These are phyloP conservation scores for Conistra vaccinii DNA, from an alignment of 2,888 invertebrate species.

Conservation along the genomic window DNA sequence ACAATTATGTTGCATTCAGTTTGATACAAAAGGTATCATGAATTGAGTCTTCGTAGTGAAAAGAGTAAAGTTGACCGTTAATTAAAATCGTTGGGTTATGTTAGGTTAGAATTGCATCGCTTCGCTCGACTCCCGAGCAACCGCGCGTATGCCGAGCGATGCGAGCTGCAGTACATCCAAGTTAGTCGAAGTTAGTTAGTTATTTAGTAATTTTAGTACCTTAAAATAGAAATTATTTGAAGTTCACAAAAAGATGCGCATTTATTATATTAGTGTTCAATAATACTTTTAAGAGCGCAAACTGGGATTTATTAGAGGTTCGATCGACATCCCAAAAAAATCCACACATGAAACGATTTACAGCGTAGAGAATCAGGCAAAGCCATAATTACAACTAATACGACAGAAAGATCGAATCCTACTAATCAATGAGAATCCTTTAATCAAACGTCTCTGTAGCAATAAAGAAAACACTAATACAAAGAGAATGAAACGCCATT, in stretches of 20 bases:
- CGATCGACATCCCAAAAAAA: no score
- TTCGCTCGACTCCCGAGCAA: no score
- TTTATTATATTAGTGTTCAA: not conserved
- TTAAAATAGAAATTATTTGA: not conserved
- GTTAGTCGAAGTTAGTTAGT: not conserved
- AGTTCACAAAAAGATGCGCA: not conserved
- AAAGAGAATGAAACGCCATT: slow-evolving; percentile 8
- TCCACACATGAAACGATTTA: not conserved
- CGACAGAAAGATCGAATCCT: not conserved
- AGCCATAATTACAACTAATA: not conserved
- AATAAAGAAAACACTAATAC: not conserved
- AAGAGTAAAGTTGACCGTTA: no score
- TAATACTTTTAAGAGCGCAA: not conserved
- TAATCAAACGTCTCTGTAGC: slow-evolving; percentile 15
- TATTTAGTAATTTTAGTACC: not conserved
- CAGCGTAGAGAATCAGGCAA: not conserved
- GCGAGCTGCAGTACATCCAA: not conserved
- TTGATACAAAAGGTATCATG: not conserved
- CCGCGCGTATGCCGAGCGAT: not conserved
- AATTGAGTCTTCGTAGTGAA: not conserved
- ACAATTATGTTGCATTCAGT: not conserved
- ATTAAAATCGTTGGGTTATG: no score
- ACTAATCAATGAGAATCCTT: not conserved
- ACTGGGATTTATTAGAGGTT: not conserved
- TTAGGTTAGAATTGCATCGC: no score